These are phyloP conservation scores for Loris lydekkerianus DNA, from an alignment of 2,797 vertebrate genomes.

Conservation along the genomic window DNA sequence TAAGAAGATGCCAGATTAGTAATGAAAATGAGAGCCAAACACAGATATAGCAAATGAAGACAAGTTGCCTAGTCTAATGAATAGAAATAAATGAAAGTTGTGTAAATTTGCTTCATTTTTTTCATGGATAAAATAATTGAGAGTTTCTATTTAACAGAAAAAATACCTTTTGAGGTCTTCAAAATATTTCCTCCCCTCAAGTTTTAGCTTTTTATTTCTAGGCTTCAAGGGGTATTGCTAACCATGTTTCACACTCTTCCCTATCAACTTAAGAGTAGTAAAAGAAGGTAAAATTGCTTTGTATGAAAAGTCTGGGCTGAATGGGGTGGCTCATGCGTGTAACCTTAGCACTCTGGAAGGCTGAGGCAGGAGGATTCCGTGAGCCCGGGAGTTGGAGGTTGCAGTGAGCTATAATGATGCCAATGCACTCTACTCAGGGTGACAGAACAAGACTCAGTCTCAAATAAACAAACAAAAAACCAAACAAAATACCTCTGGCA, in stretches of 20 bases:
- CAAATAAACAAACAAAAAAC: too few species aligned
- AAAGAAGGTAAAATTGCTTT: constrained; percentile 42
- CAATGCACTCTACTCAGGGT: too few species aligned
- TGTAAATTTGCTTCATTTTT: constrained; percentile 80
- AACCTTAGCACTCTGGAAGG: too few species aligned
- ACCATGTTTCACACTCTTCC: background rate
- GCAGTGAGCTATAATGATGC: too few species aligned
- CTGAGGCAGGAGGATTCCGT: too few species aligned
- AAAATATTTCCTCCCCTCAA: constrained; percentile 13
- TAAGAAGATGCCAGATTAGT: constrained; percentile 79
- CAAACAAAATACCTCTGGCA: background rate
- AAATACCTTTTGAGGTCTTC: background rate
- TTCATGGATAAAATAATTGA: constrained; percentile 76
- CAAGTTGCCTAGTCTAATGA: constrained; percentile 82
- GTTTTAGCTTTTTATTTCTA: constrained; percentile 38
- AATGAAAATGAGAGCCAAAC: constrained; percentile 82
- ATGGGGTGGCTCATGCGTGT: too few species aligned
- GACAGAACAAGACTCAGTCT: too few species aligned
- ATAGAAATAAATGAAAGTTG: constrained; percentile 76
- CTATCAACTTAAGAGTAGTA: constrained; percentile 23
- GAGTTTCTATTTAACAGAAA: constrained; percentile 42
- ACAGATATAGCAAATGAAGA: constrained; percentile 77
- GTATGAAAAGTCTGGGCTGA: constrained; percentile 9
- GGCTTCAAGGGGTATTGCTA: background rate
- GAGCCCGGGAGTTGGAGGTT: too few species aligned